Evolutionary conservation across 2,113 vertebrate genomes (phyloP).

Genomic region (Corythornis cristatus): DNA sequence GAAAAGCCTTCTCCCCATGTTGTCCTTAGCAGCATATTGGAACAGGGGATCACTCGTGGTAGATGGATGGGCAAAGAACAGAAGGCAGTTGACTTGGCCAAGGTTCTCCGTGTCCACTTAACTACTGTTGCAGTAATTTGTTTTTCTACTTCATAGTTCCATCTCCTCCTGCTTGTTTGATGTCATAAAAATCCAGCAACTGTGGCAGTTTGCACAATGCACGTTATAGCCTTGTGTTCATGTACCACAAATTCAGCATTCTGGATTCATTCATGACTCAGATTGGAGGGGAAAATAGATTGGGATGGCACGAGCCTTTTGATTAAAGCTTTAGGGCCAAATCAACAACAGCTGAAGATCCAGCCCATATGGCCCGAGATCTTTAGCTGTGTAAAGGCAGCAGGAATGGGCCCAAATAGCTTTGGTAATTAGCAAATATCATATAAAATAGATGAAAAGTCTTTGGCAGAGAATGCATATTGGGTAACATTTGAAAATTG

Average conservation of each 20-base stretch:
- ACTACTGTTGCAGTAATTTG: constrained; percentile 49
- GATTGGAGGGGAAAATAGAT: constrained; percentile 44
- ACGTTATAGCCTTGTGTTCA: constrained; percentile 32
- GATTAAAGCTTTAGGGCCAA: constrained; percentile 69
- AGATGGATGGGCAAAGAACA: background rate
- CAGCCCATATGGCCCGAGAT: constrained; percentile 59
- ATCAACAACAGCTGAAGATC: constrained; percentile 64
- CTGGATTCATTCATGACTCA: constrained; percentile 48
- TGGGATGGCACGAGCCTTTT: constrained; percentile 53
- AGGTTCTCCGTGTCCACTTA: constrained; percentile 1
- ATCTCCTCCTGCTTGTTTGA: constrained; percentile 54
- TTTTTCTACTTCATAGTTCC: constrained; percentile 54
- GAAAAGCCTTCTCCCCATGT: background rate
- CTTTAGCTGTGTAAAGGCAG: constrained; percentile 57
- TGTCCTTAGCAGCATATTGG: background rate
- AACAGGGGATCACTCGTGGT: background rate
- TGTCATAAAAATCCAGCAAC: constrained; percentile 52
- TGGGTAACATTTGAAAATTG: constrained; percentile 38
- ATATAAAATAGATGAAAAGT: constrained; percentile 55
- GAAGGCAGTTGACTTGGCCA: constrained; percentile 32
- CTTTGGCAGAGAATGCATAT: background rate
- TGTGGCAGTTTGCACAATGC: constrained; percentile 44
- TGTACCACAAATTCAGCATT: constrained; percentile 46
- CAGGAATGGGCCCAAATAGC: constrained; percentile 64
- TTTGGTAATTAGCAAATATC: constrained; percentile 64